Evolutionary conservation across 2,113 vertebrate genomes (phyloP).

Genomic region (Bambusicola thoracicus): DNA sequence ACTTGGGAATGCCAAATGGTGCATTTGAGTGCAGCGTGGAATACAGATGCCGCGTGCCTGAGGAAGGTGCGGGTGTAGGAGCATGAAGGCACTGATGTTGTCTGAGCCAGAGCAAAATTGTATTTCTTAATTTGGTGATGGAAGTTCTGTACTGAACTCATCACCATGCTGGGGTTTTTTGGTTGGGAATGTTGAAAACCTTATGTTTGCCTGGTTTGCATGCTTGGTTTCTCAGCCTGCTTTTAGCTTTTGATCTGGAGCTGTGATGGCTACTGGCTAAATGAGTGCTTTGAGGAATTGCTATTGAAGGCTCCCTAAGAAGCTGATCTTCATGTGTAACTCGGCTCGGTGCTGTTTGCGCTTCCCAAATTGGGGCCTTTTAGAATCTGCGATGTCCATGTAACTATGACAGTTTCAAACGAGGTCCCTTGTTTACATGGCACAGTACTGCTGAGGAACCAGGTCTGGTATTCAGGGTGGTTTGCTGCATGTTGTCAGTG

Average conservation of each 20-base stretch:
- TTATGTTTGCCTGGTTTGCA: neutral
- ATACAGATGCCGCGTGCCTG: neutral
- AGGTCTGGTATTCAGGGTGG: neutral
- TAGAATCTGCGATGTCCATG: fast-evolving
- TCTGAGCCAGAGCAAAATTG: fast-evolving
- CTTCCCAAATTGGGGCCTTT: neutral
- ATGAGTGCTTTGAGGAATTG: neutral
- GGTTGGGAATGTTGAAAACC: neutral
- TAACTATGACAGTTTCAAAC: neutral
- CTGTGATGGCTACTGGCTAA: neutral
- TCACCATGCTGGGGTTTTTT: neutral
- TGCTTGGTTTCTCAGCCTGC: neutral
- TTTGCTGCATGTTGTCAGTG: neutral
- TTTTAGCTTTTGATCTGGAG: neutral
- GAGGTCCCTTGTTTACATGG: neutral
- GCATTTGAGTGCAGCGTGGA: neutral
- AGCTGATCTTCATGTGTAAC: neutral
- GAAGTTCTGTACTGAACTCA: neutral
- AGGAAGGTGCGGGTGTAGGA: neutral
- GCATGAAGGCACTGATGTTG: too few species aligned
- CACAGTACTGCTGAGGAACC: neutral
- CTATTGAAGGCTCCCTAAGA: neutral
- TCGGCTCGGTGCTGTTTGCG: neutral
- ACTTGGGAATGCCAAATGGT: neutral
- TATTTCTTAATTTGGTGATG: neutral